A percentile compares a stretch with the other conserved stretches of the same genome.
Evolutionary conservation across 1,140 invertebrate species (phyloP).

Genomic region (Steinernema feltiae): DNA sequence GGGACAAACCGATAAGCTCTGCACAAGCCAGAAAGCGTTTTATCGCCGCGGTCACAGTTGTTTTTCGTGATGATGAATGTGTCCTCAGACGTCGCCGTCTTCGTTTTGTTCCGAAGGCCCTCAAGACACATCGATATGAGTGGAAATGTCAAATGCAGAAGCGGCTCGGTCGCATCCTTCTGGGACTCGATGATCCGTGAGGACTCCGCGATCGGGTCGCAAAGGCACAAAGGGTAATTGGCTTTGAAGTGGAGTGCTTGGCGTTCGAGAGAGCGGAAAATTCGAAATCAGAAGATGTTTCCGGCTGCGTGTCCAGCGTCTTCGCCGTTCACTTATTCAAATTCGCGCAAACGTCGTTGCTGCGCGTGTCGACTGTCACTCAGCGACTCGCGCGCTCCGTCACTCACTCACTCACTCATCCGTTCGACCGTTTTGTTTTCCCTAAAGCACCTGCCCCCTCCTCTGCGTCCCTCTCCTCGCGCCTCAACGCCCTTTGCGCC

Average conservation of each 20-base stretch:
- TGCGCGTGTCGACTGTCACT: too few relatives aligned
- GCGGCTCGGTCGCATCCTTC: not conserved
- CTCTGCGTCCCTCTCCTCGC: not conserved
- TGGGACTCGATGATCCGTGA: not conserved
- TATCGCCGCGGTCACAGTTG: slow-evolving; percentile 10
- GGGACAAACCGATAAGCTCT: not conserved
- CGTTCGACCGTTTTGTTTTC: slow-evolving; percentile 11
- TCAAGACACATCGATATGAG: not conserved
- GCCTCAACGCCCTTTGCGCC: not conserved
- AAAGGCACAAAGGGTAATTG: not conserved
- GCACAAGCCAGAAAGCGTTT: not conserved
- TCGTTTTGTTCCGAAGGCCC: not conserved
- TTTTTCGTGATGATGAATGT: slow-evolving; percentile 10
- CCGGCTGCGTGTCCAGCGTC: not conserved
- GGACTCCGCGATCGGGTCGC: not conserved
- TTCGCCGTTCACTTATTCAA: not conserved
- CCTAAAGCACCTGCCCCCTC: slow-evolving; percentile 15
- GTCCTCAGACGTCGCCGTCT: not conserved
- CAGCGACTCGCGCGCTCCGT: not conserved
- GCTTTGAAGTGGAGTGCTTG: not conserved
- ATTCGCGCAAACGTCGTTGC: not conserved
- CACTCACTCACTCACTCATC: not conserved
- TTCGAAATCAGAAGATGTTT: not conserved
- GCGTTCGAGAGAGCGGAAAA: not conserved
- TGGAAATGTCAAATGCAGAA: slow-evolving; percentile 1